phyloP scores from a whole-genome alignment of 2,113 vertebrate genomes.

The Eublepharis macularius region DNA sequence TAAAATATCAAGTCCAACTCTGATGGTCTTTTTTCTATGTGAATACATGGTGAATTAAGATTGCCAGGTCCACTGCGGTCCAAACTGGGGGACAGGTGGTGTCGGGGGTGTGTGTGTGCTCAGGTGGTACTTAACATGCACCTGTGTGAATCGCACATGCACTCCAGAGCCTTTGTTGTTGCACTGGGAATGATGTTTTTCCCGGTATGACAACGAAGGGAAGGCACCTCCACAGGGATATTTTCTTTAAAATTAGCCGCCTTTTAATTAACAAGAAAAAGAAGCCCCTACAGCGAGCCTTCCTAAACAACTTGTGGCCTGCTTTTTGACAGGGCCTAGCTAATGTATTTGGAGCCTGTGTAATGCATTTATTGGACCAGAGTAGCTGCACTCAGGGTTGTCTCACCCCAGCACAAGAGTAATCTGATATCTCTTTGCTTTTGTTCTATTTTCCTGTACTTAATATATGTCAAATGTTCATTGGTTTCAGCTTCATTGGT shows the following conservation, averaged over 20 bases:
- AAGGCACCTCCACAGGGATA: too few species aligned
- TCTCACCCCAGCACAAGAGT: background rate
- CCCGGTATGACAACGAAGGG: too few species aligned
- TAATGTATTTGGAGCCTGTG: background rate
- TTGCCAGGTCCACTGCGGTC: too few species aligned
- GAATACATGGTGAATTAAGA: too few species aligned
- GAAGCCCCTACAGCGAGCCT: background rate
- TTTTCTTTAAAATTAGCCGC: too few species aligned
- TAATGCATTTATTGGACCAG: background rate
- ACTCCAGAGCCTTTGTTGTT: too few species aligned
- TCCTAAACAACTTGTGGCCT: background rate
- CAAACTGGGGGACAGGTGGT: too few species aligned
- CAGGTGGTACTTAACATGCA: too few species aligned
- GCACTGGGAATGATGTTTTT: too few species aligned
- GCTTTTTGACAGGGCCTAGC: background rate
- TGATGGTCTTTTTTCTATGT: background rate
- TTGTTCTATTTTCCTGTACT: slow-evolving; percentile 11
- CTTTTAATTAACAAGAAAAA: background rate
- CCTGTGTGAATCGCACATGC: too few species aligned
- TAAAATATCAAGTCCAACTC: background rate
- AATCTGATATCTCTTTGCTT: background rate
- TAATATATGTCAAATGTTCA: slow-evolving; percentile 25
- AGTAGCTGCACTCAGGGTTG: background rate
- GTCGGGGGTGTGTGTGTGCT: too few species aligned
- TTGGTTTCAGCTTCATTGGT: background rate